These are phyloP conservation scores for Saccostrea glomerata DNA, from an alignment of 1,140 invertebrate species.

Conservation along the genomic window DNA sequence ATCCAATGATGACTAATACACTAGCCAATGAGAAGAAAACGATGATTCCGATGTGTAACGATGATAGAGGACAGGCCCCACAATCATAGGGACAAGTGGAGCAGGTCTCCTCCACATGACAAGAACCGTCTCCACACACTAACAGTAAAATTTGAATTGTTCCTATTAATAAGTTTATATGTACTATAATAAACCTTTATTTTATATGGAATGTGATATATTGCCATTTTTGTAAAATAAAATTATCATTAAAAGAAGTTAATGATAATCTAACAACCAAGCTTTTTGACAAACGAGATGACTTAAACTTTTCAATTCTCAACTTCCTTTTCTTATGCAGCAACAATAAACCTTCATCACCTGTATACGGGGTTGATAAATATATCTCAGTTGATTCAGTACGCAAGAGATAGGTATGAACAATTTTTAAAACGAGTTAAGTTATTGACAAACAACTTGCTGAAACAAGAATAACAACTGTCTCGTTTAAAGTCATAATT, in stretches of 20 bases:
- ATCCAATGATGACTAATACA: constrained; percentile 46
- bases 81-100: constrained; percentile 69
- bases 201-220: too few species aligned
- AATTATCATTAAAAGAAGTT: too few species aligned
- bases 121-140: constrained; percentile 70
- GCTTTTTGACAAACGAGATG: neutral
- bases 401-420: neutral
- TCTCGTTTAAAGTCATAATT: neutral
- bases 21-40: constrained; percentile 47
- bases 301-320: neutral
- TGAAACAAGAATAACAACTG: too few species aligned
- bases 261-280: neutral
- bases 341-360: neutral
- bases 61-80: constrained; percentile 67
- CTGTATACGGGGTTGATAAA: neutral
- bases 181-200: too few species aligned
- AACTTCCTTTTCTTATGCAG: neutral
- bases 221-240: too few species aligned
- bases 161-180: too few species aligned
- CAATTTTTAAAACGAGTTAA: neutral
- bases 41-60: constrained; percentile 66
- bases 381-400: neutral
- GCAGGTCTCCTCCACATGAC: constrained; percentile 67
- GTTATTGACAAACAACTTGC: neutral
- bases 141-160: neutral